Conservation (phyloP, 2,888 invertebrate species). For the Polyommatus icarus region DNA sequence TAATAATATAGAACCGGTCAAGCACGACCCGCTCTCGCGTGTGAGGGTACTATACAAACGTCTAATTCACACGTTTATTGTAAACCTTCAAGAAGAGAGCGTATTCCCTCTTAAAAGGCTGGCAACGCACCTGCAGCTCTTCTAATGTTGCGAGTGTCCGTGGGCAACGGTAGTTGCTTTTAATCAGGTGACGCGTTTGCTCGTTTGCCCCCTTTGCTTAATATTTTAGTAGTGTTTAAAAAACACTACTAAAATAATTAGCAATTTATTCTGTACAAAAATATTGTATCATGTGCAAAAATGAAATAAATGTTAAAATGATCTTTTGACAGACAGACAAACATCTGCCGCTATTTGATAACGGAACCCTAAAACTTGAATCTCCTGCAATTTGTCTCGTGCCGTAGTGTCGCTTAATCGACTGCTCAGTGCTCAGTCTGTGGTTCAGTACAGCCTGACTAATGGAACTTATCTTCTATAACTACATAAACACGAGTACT, state of each 20-base stretch:
- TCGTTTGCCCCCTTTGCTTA: too few relatives aligned
- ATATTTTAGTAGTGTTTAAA: too few relatives aligned
- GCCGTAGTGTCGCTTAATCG: neutral
- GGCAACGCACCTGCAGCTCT: too few relatives aligned
- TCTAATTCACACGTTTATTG: neutral
- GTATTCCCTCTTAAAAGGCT: too few relatives aligned
- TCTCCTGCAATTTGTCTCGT: neutral
- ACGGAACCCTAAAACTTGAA: neutral
- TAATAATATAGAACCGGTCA: neutral
- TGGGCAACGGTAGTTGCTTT: too few relatives aligned
- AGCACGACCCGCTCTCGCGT: neutral
- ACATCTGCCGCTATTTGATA: neutral
- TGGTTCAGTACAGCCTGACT: neutral
- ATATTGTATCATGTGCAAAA: too few relatives aligned
- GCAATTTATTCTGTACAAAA: too few relatives aligned
- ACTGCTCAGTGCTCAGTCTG: conserved; percentile 1
- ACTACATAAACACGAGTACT: neutral
- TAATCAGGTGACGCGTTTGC: too few relatives aligned
- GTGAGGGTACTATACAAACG: neutral
- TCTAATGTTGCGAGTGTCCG: too few relatives aligned
- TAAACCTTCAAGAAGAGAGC: neutral
- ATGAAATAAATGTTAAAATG: neutral
- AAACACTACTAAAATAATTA: too few relatives aligned
- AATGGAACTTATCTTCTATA: neutral
- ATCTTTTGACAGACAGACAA: neutral